Conservation (phyloP, 2,888 invertebrate genomes). For the Stomorhina lunata region DNA sequence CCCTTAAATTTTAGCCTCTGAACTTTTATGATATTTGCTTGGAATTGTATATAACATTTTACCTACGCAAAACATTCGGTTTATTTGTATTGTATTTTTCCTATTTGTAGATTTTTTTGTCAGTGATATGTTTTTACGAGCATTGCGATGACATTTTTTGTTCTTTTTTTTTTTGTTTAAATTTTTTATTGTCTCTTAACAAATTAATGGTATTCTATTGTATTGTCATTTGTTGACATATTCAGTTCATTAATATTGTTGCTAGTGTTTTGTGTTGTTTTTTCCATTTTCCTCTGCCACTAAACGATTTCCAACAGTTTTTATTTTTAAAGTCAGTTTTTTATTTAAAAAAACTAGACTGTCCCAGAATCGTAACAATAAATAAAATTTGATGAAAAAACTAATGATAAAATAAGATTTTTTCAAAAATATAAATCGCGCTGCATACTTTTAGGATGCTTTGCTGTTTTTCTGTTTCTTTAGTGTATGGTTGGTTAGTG, state of each 20-base stretch:
- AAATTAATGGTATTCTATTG: slow-evolving; percentile 54
- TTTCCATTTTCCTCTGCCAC: background rate
- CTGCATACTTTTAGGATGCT: too few species aligned
- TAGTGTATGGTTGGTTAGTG: too few species aligned
- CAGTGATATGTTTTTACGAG: slow-evolving; percentile 2
- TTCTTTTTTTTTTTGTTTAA: background rate
- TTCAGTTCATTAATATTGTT: slow-evolving; percentile 60
- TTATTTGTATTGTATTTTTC: slow-evolving; percentile 35
- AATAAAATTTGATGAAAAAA: too few species aligned
- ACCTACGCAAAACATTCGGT: too few species aligned
- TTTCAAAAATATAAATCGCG: too few species aligned
- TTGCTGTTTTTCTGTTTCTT: too few species aligned
- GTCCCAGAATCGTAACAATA: too few species aligned
- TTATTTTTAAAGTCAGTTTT: background rate
- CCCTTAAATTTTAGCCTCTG: too few species aligned
- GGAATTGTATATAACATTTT: too few species aligned
- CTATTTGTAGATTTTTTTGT: slow-evolving; percentile 11
- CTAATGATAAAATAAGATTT: too few species aligned
- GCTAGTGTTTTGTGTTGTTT: slow-evolving; percentile 8
- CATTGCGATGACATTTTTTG: slow-evolving; percentile 8
- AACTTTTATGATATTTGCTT: too few species aligned
- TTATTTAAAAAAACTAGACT: background rate
- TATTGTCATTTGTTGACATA: slow-evolving; percentile 59
- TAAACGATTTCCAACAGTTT: background rate
- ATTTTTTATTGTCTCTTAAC: background rate